Conservation (phyloP, 1,140 invertebrate species). For the Druon quercuslanigerum region DNA sequence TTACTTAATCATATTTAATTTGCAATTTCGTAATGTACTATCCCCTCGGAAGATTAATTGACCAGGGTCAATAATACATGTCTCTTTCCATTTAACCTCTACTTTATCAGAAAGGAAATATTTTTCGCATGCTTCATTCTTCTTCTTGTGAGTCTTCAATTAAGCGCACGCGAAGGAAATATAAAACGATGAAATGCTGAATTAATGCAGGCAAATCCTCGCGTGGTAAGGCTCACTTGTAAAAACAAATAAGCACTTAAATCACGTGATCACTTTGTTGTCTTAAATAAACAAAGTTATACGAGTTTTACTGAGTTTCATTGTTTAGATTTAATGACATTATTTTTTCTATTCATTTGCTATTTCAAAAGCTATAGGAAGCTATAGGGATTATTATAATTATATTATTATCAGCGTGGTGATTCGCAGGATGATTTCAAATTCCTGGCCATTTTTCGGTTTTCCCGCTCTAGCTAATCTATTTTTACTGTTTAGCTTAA, state of each 20-base stretch:
- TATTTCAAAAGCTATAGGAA: too few relatives aligned
- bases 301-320: not conserved
- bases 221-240: not conserved
- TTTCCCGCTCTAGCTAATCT: too few relatives aligned
- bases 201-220: conserved; percentile 14
- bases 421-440: too few relatives aligned
- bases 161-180: conserved; percentile 18
- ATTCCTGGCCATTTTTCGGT: too few relatives aligned
- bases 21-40: conserved; percentile 44
- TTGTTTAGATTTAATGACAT: too few relatives aligned
- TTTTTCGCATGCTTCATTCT: conserved; percentile 35
- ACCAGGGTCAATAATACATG: conserved; percentile 42
- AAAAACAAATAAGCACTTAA: conserved; percentile 4
- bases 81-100: conserved; percentile 32
- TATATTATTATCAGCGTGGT: too few relatives aligned
- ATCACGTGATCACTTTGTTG: not conserved
- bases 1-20: conserved; percentile 40
- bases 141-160: not conserved
- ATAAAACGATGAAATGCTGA: not conserved
- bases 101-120: conserved; percentile 38
- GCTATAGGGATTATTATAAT: too few relatives aligned
- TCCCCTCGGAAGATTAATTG: conserved; percentile 45
- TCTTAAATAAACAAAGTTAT: not conserved
- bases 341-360: too few relatives aligned
- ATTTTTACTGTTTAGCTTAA: too few relatives aligned